Percentiles rank a stretch among this genome's conserved stretches.
Evolutionary conservation across 2,888 invertebrate species (phyloP).

Genomic region (Copidosoma aretas): DNA sequence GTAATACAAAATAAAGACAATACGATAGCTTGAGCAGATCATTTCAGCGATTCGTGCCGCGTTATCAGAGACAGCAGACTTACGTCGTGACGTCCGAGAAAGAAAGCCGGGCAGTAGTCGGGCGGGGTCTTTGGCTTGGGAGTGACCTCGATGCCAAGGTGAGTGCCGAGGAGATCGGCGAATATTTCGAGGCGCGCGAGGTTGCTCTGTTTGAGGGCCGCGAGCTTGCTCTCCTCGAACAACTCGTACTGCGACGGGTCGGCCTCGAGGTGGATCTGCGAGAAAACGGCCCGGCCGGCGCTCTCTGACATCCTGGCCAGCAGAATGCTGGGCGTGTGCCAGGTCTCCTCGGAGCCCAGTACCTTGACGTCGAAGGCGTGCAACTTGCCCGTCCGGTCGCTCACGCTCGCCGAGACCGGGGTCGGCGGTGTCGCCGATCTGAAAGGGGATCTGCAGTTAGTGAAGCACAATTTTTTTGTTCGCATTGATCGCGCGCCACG

Average conservation of each 20-base stretch:
- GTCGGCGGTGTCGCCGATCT: slow-evolving; percentile 49
- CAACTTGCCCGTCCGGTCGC: slow-evolving; percentile 64
- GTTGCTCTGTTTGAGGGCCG: slow-evolving; percentile 70
- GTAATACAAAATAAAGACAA: too few relatives aligned
- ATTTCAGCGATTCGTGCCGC: too few relatives aligned
- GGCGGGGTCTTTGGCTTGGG: slow-evolving; percentile 48
- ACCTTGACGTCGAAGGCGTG: slow-evolving; percentile 79
- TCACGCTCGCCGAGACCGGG: slow-evolving; percentile 54
- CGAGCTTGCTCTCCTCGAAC: slow-evolving; percentile 68
- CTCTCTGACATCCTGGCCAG: slow-evolving; percentile 72
- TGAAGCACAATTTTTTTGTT: not conserved
- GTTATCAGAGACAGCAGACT: too few relatives aligned
- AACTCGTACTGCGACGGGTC: slow-evolving; percentile 73
- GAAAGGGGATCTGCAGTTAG: not conserved
- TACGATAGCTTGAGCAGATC: too few relatives aligned
- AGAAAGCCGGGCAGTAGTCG: slow-evolving; percentile 72
- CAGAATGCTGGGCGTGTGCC: slow-evolving; percentile 84
- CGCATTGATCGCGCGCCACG: not conserved
- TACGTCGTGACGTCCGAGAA: slow-evolving; percentile 84
- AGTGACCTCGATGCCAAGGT: slow-evolving; percentile 72
- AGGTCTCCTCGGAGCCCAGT: slow-evolving; percentile 83
- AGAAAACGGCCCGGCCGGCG: slow-evolving; percentile 79
- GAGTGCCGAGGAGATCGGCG: slow-evolving; percentile 74
- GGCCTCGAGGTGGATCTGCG: slow-evolving; percentile 83
- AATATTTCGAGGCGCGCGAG: slow-evolving; percentile 79